Percentiles rank a stretch among this genome's conserved stretches.
Conservation (phyloP, 2,797 vertebrate genomes). For the Muraenolepis orangiensis region DNA sequence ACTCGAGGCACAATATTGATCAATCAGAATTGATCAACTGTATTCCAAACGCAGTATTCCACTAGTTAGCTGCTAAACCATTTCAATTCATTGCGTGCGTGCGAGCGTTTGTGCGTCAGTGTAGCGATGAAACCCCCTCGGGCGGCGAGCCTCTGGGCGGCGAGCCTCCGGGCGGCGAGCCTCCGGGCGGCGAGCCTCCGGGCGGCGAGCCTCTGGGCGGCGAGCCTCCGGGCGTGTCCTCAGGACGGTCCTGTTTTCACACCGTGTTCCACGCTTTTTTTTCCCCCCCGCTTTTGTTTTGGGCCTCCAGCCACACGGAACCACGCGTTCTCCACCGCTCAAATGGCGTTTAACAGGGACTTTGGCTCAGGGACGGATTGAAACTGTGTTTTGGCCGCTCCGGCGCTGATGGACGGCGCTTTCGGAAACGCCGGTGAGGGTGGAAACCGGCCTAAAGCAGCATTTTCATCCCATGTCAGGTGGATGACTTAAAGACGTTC, state of each 20-base stretch:
- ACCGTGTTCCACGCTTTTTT: slow-evolving; percentile 49
- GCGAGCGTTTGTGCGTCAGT: slow-evolving; percentile 1
- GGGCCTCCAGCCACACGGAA: not conserved
- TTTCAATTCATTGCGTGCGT: not conserved
- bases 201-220: too few relatives aligned
- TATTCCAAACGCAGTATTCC: not conserved
- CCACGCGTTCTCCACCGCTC: not conserved
- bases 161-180: too few relatives aligned
- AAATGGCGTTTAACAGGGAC: not conserved
- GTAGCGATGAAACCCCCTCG: not conserved
- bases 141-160: too few relatives aligned
- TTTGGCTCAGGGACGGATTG: too few relatives aligned
- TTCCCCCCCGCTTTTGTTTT: slow-evolving; percentile 15
- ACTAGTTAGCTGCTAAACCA: not conserved
- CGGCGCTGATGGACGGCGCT: too few relatives aligned
- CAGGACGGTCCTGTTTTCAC: slow-evolving; percentile 47
- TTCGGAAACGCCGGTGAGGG: too few relatives aligned
- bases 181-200: too few relatives aligned
- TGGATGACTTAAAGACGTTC: not conserved
- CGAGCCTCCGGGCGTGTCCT: slow-evolving; percentile 34
- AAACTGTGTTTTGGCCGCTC: not conserved
- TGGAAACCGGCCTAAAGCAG: slow-evolving; percentile 38
- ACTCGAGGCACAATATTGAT: too few relatives aligned
- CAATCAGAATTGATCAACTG: too few relatives aligned
- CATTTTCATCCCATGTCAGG: too few relatives aligned